Conservation (phyloP, 2,888 invertebrate genomes). For the Temnothorax unifasciatus region DNA sequence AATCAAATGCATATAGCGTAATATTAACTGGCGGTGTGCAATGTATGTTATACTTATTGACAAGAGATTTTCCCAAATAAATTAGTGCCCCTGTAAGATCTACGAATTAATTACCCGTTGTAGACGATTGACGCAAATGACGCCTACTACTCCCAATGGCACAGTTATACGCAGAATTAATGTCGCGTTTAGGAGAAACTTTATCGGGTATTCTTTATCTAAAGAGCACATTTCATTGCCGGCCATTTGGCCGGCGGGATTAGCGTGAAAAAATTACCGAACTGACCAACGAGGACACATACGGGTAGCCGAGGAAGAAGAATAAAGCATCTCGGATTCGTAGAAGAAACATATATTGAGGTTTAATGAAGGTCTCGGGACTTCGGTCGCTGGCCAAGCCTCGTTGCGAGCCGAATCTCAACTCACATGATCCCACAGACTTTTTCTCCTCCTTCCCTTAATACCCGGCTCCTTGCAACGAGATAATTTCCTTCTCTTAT, state of each 20-base stretch:
- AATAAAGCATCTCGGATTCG: conserved; percentile 26
- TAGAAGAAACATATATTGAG: conserved; percentile 68
- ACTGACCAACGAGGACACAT: conserved; percentile 36
- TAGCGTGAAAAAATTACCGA: conserved; percentile 41
- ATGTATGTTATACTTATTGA: background rate
- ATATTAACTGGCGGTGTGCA: background rate
- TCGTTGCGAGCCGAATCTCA: conserved; percentile 60
- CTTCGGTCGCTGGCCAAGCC: conserved; percentile 57
- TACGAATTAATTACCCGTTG: background rate
- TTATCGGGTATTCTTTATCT: background rate
- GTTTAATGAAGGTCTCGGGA: conserved; percentile 72
- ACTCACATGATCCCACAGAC: conserved; percentile 28
- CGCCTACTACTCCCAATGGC: background rate
- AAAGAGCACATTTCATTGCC: background rate
- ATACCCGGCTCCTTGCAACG: conserved; percentile 45
- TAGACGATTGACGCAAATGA: background rate
- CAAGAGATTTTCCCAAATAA: conserved; percentile 1
- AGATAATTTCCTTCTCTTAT: conserved; percentile 28
- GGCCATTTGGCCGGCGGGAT: background rate
- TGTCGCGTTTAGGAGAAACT: background rate
- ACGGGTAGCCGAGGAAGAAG: conserved; percentile 28
- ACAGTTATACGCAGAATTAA: background rate
- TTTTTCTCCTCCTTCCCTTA: conserved; percentile 21
- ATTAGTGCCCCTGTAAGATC: conserved; percentile 2
- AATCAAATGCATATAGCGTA: conserved; percentile 1